Evolutionary conservation across 2,888 invertebrate species (phyloP).

Genomic region (Pachliopta kotzebuea): DNA sequence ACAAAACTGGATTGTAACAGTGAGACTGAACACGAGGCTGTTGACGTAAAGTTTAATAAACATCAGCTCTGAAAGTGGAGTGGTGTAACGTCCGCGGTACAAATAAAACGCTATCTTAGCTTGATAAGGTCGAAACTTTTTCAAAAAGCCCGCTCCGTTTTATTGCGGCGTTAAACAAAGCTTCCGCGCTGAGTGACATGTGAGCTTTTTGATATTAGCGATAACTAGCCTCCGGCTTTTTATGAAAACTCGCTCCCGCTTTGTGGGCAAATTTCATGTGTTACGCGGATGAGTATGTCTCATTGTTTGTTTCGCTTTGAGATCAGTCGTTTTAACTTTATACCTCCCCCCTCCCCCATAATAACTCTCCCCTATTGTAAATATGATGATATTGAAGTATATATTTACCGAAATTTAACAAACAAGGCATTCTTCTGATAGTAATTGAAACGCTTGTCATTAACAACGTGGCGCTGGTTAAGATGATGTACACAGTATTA

Average conservation of each 20-base stretch:
- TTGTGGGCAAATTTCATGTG: slow-evolving; percentile 6
- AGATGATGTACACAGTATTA: too few species aligned
- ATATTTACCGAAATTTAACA: too few species aligned
- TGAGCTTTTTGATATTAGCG: slow-evolving; percentile 12
- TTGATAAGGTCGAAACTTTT: not conserved
- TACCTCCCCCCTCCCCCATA: not conserved
- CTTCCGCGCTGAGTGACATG: slow-evolving; percentile 14
- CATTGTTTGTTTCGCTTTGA: slow-evolving; percentile 3
- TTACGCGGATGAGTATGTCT: not conserved
- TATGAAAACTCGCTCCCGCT: not conserved
- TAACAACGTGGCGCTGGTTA: too few species aligned
- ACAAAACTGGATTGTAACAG: not conserved
- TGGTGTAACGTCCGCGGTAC: not conserved
- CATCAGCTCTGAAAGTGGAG: not conserved
- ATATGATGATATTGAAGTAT: too few species aligned
- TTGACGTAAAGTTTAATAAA: slow-evolving; percentile 7
- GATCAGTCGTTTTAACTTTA: not conserved
- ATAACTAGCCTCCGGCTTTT: slow-evolving; percentile 2
- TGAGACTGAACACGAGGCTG: not conserved
- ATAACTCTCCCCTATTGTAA: not conserved
- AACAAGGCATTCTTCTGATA: too few species aligned
- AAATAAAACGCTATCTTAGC: not conserved
- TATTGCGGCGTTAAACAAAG: slow-evolving; percentile 11
- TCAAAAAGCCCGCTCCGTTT: not conserved
- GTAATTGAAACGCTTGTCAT: too few species aligned